These are phyloP conservation scores for Triplophysa rosa DNA, from an alignment of 2,113 vertebrate genomes.

Conservation along the genomic window DNA sequence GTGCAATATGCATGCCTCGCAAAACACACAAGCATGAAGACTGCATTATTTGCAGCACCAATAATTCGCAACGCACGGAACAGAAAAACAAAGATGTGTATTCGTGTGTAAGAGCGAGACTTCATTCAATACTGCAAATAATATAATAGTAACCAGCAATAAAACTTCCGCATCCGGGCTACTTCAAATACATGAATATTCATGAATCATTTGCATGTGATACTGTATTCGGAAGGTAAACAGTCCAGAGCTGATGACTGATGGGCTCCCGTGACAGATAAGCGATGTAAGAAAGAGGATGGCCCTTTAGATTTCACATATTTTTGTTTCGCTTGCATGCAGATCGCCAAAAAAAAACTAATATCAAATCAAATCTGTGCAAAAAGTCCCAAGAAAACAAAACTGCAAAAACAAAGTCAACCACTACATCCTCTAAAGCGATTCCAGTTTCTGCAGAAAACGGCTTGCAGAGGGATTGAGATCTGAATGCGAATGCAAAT, in stretches of 20 bases:
- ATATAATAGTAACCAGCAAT: neutral
- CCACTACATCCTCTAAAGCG: too few relatives aligned
- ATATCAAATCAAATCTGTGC: neutral
- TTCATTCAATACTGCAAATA: neutral
- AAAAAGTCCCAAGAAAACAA: neutral
- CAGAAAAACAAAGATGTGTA: neutral
- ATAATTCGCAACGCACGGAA: neutral
- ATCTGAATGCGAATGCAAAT: neutral
- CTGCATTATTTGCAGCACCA: neutral
- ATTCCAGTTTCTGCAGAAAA: neutral
- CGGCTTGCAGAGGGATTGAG: neutral
- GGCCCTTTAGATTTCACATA: constrained; percentile 14
- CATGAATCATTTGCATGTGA: constrained; percentile 26
- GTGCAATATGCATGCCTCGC: neutral
- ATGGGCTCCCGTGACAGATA: neutral
- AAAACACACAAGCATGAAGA: neutral
- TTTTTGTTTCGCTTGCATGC: constrained; percentile 14
- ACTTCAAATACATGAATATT: neutral
- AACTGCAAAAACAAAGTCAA: neutral
- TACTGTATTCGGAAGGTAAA: constrained; percentile 25
- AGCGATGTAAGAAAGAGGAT: neutral
- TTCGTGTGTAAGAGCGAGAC: neutral
- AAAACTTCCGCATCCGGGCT: constrained; percentile 8
- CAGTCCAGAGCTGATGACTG: neutral
- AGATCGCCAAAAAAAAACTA: neutral